Evolutionary conservation across 2,797 vertebrate genomes (phyloP).

Genomic region (Phataginus tetradactyla): DNA sequence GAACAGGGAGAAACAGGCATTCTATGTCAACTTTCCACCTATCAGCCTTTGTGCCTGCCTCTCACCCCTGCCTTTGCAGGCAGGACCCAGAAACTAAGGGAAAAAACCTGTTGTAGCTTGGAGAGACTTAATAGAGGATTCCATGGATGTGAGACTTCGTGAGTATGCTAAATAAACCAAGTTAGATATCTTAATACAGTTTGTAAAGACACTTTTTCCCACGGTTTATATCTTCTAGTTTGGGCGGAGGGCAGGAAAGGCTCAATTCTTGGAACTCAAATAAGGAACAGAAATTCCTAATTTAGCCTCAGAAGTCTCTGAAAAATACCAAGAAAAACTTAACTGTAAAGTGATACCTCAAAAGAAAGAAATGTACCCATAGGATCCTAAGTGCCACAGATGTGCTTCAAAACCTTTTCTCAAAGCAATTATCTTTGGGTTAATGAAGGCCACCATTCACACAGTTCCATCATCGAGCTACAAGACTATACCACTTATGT

Average conservation of each 20-base stretch:
- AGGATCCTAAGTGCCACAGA: not conserved
- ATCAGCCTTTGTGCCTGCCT: not conserved
- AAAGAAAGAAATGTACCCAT: constrained; percentile 18
- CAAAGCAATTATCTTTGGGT: not conserved
- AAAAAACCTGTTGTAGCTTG: not conserved
- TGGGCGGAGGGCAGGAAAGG: constrained; percentile 72
- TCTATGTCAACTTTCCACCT: not conserved
- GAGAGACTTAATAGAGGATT: not conserved
- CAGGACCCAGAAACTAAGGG: not conserved
- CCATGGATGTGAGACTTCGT: not conserved
- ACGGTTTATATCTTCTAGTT: constrained; percentile 71
- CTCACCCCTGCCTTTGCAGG: not conserved
- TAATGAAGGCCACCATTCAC: not conserved
- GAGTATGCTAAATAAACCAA: constrained; percentile 53
- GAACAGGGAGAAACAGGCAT: not conserved
- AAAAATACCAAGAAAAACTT: constrained; percentile 71
- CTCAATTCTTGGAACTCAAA: constrained; percentile 74
- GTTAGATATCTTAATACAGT: constrained; percentile 45
- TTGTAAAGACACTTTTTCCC: constrained; percentile 69
- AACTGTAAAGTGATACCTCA: constrained; percentile 64
- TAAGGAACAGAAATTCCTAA: constrained; percentile 78
- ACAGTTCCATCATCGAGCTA: not conserved
- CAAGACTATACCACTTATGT: not conserved
- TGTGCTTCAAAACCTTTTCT: not conserved
- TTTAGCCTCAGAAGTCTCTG: constrained; percentile 70